These are phyloP conservation scores for Zhuqinia jingwanae DNA, from an alignment of 2,888 invertebrate species.

Conservation along the genomic window DNA sequence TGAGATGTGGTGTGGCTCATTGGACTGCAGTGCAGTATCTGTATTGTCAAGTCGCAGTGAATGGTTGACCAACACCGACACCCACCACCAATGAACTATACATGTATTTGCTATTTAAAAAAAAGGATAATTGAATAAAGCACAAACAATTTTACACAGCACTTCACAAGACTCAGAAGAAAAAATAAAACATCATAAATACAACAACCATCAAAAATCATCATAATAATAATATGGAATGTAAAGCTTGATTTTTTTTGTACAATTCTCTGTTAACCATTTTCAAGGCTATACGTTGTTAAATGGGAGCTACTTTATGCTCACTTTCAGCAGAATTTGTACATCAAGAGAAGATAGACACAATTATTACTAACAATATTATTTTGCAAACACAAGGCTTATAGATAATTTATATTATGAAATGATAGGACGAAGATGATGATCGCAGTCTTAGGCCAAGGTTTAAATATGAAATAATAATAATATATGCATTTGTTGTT, in stretches of 20 bases:
- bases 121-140: background rate
- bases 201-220: conserved; percentile 51
- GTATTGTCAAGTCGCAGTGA: conserved; percentile 9
- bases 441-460: background rate
- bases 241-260: too few species aligned
- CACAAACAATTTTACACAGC: background rate
- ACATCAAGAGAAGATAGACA: background rate
- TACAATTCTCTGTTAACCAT: conserved; percentile 44
- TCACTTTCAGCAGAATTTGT: background rate
- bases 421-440: background rate
- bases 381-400: conserved; percentile 11
- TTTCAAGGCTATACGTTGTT: conserved; percentile 41
- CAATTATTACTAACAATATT: too few species aligned
- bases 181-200: conserved; percentile 55
- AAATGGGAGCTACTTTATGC: background rate
- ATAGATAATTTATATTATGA: background rate
- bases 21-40: background rate
- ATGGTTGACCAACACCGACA: conserved; percentile 59
- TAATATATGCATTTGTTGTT: too few species aligned
- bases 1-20: background rate
- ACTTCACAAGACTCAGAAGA: conserved; percentile 21
- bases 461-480: too few species aligned
- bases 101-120: background rate
- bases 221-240: conserved; percentile 22
- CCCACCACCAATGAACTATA: conserved; percentile 41